Evolutionary conservation across 2,888 invertebrate species (phyloP).

Genomic region (Osmoderma eremita): DNA sequence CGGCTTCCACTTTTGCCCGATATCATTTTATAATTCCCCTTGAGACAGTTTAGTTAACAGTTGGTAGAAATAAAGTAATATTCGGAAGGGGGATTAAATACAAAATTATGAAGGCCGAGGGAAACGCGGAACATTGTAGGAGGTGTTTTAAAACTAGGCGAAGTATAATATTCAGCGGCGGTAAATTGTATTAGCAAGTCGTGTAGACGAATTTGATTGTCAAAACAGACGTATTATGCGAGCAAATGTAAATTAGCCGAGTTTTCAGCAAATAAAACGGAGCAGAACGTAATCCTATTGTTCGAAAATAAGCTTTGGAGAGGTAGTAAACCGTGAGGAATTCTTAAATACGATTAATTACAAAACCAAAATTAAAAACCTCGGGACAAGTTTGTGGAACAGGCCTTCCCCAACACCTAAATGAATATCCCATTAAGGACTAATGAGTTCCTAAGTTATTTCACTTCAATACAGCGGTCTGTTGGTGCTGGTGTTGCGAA

Average conservation of each 20-base stretch:
- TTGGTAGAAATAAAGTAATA: too few relatives aligned
- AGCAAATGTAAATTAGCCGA: slow-evolving; percentile 30
- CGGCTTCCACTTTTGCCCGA: too few relatives aligned
- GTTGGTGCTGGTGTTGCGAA: slow-evolving; percentile 25
- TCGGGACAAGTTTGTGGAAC: slow-evolving; percentile 44
- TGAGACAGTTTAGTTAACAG: too few relatives aligned
- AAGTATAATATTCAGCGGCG: slow-evolving; percentile 18
- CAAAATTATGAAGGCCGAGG: too few relatives aligned
- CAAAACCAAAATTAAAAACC: slow-evolving; percentile 47
- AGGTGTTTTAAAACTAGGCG: not conserved
- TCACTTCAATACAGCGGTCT: slow-evolving; percentile 43
- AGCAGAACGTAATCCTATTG: slow-evolving; percentile 34
- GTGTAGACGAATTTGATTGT: slow-evolving; percentile 32
- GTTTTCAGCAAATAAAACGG: slow-evolving; percentile 27
- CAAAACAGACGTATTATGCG: slow-evolving; percentile 27
- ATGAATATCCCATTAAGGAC: slow-evolving; percentile 50
- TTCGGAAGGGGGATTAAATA: too few relatives aligned
- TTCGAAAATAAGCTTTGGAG: slow-evolving; percentile 36
- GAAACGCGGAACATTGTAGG: not conserved
- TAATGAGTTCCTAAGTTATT: slow-evolving; percentile 50
- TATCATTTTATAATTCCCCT: too few relatives aligned
- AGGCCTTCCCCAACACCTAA: slow-evolving; percentile 47
- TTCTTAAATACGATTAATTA: slow-evolving; percentile 48
- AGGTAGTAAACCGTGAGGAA: slow-evolving; percentile 42
- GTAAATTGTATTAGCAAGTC: slow-evolving; percentile 27